Conservation (phyloP, 2,113 vertebrate species). For the Hemibagrus wyckioides region DNA sequence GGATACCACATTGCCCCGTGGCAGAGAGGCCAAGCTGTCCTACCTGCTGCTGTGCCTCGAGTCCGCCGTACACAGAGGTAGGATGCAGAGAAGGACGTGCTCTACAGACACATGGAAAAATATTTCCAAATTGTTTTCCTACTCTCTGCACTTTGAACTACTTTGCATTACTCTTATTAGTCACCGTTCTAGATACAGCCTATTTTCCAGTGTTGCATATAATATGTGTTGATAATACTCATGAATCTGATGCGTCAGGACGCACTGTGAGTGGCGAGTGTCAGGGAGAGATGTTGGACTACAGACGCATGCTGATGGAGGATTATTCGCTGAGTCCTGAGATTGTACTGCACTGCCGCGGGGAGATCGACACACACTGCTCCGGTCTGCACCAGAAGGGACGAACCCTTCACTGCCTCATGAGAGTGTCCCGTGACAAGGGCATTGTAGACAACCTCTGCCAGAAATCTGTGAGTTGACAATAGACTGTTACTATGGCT, state of each 20-base stretch:
- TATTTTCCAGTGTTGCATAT: background rate
- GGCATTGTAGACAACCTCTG: conserved; percentile 82
- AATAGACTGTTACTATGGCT: background rate
- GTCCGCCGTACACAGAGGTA: conserved; percentile 92
- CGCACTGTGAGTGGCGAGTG: conserved; percentile 92
- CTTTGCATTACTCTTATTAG: background rate
- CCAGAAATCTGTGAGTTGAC: conserved; percentile 85
- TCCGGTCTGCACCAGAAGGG: conserved; percentile 94
- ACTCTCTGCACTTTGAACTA: background rate
- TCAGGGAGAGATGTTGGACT: conserved; percentile 97
- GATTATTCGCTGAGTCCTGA: conserved; percentile 95
- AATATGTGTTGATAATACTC: background rate
- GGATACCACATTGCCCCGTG: conserved; percentile 89
- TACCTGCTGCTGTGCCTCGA: conserved; percentile 94
- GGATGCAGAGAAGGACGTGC: background rate
- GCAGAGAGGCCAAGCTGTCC: conserved; percentile 92
- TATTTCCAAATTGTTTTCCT: background rate
- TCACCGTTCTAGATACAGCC: background rate
- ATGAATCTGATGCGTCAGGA: conserved; percentile 67
- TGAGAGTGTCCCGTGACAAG: conserved; percentile 87
- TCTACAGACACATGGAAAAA: background rate
- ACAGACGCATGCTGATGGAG: conserved; percentile 96
- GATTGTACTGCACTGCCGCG: conserved; percentile 93
- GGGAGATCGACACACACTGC: conserved; percentile 92
- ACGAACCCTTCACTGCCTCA: conserved; percentile 93